Evolutionary conservation across 1,140 invertebrate genomes (phyloP).

Genomic region (Euwallacea similis): DNA sequence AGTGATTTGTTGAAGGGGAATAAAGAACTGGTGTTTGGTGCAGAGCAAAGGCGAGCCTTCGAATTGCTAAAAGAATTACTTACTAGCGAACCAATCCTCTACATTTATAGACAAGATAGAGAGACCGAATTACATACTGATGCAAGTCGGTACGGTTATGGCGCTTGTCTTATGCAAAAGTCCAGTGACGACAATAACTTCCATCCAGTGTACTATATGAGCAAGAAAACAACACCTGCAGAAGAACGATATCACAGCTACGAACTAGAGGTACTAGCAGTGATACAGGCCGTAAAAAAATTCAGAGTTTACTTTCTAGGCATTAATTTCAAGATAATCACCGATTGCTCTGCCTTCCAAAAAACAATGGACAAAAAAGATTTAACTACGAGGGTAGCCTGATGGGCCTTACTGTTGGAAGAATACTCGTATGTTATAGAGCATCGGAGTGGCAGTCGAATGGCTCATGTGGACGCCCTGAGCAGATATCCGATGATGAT

Average conservation of each 20-base stretch:
- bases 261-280: conserved; percentile 40
- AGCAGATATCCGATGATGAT: not conserved
- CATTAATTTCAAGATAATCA: conserved; percentile 55
- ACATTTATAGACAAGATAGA: conserved; percentile 46
- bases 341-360: conserved; percentile 50
- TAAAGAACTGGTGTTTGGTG: not conserved
- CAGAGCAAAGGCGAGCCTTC: conserved; percentile 36
- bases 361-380: conserved; percentile 16
- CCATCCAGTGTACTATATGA: conserved; percentile 52
- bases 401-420: too few relatives aligned
- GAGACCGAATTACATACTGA: conserved; percentile 4
- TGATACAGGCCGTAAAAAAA: conserved; percentile 56
- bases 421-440: too few relatives aligned
- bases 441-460: too few relatives aligned
- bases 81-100: conserved; percentile 47
- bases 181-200: conserved; percentile 47
- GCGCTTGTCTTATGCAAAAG: conserved; percentile 44
- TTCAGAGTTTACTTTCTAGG: conserved; percentile 58
- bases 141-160: not conserved
- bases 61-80: conserved; percentile 31
- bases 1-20: conserved; percentile 29
- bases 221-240: not conserved
- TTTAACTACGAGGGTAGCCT: too few relatives aligned
- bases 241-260: conserved; percentile 51
- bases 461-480: not conserved